Conservation (phyloP, 2,888 invertebrate species). For the Nysson spinosus region DNA sequence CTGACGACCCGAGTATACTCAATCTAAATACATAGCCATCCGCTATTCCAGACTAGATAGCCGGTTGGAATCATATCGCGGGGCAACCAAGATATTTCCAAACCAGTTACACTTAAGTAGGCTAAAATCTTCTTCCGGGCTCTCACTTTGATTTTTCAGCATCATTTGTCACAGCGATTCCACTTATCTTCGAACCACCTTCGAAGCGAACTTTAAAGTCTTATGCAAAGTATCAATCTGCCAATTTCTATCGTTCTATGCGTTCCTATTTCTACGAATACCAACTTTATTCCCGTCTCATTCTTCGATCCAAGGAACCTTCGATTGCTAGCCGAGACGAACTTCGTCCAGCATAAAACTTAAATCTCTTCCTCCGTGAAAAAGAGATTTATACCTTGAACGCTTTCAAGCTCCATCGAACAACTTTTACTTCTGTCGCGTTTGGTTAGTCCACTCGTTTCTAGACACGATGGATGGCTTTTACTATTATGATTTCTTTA, state of each 20-base stretch:
- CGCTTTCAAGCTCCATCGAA: not conserved
- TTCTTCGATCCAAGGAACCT: constrained; percentile 24
- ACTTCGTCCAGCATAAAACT: constrained; percentile 33
- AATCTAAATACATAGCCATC: constrained; percentile 8
- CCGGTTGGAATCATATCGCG: not conserved
- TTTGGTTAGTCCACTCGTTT: not conserved
- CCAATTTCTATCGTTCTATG: constrained; percentile 3
- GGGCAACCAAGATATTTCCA: not conserved
- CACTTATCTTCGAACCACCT: constrained; percentile 11
- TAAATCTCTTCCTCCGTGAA: constrained; percentile 36
- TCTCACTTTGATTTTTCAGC: constrained; percentile 45
- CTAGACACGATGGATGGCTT: not conserved
- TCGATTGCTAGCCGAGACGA: no score
- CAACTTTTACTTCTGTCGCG: not conserved
- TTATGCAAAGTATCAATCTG: constrained; percentile 47
- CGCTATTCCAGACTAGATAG: not conserved
- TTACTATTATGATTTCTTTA: no score
- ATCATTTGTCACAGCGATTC: constrained; percentile 41
- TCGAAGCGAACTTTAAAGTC: constrained; percentile 46
- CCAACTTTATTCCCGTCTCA: constrained; percentile 48
- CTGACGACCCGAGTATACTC: constrained; percentile 9
- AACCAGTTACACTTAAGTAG: no score
- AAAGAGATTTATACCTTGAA: constrained; percentile 45
- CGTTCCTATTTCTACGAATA: constrained; percentile 6
- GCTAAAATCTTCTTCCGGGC: constrained; percentile 1